phyloP scores from a whole-genome alignment of 2,888 invertebrate species.

The Diachrysia chrysitis region DNA sequence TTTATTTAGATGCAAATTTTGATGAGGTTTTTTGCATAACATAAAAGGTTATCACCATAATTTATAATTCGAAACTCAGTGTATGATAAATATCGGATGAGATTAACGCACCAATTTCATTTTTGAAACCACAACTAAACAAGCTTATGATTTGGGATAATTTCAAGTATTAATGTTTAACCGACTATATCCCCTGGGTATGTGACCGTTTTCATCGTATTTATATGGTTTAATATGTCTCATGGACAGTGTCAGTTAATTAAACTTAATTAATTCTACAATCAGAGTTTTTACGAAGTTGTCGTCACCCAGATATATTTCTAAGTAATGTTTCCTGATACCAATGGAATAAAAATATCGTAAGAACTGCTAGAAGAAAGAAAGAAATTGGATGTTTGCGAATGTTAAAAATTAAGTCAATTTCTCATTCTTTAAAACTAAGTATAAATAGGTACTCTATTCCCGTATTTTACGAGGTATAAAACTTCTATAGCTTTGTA shows the following conservation, averaged over 20 bases:
- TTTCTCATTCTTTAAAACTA: background rate
- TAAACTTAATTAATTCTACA: background rate
- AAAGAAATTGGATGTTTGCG: too few species aligned
- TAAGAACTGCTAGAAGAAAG: too few species aligned
- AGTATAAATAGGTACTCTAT: too few species aligned
- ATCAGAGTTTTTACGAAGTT: background rate
- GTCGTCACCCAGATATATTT: background rate
- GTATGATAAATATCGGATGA: background rate
- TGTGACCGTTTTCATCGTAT: background rate
- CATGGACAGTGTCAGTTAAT: background rate
- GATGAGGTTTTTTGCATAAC: slow-evolving; percentile 4
- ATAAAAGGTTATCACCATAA: background rate
- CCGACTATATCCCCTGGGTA: background rate
- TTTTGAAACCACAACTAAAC: background rate
- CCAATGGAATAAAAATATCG: too few species aligned
- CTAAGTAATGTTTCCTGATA: too few species aligned
- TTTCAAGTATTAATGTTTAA: background rate
- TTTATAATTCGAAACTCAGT: background rate
- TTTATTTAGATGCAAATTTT: slow-evolving; percentile 4
- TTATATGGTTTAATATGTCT: slow-evolving; percentile 1
- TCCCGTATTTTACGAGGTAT: too few species aligned
- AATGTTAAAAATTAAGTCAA: too few species aligned
- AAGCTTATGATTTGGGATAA: background rate
- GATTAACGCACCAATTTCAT: background rate
- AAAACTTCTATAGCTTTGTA: too few species aligned